Evolutionary conservation across 2,888 invertebrate genomes (phyloP).

Genomic region (Orthosia cruda): DNA sequence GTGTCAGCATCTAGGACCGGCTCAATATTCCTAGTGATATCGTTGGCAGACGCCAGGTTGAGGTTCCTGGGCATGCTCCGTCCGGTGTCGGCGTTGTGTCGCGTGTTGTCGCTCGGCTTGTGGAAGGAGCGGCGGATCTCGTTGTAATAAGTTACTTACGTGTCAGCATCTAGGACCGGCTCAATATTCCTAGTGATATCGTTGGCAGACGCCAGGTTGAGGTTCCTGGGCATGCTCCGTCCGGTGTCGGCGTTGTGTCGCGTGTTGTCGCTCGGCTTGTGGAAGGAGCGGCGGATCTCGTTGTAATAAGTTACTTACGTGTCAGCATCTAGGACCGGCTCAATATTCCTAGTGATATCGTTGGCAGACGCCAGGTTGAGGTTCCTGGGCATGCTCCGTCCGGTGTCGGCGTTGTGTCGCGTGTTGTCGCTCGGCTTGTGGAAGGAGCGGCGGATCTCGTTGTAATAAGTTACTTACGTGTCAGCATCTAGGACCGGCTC

Average conservation of each 20-base stretch:
- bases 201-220: slow-evolving; percentile 84
- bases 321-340: slow-evolving; percentile 58
- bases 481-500: slow-evolving; percentile 60
- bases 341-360: slow-evolving; percentile 61
- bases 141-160: slow-evolving; percentile 47
- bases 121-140: slow-evolving; percentile 85
- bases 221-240: slow-evolving; percentile 91
- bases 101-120: slow-evolving; percentile 81
- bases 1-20: slow-evolving; percentile 58
- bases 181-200: slow-evolving; percentile 62
- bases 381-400: slow-evolving; percentile 91
- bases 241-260: slow-evolving; percentile 80
- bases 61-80: slow-evolving; percentile 92
- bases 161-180: slow-evolving; percentile 57
- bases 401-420: slow-evolving; percentile 79
- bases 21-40: slow-evolving; percentile 60
- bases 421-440: slow-evolving; percentile 84
- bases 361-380: slow-evolving; percentile 85
- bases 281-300: slow-evolving; percentile 84
- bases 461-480: slow-evolving; percentile 49
- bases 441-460: slow-evolving; percentile 82
- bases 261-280: slow-evolving; percentile 82
- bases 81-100: slow-evolving; percentile 80
- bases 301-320: slow-evolving; percentile 49
- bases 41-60: slow-evolving; percentile 81